Evolutionary conservation across 2,797 vertebrate species (phyloP).

Genomic region (Characodon lateralis): DNA sequence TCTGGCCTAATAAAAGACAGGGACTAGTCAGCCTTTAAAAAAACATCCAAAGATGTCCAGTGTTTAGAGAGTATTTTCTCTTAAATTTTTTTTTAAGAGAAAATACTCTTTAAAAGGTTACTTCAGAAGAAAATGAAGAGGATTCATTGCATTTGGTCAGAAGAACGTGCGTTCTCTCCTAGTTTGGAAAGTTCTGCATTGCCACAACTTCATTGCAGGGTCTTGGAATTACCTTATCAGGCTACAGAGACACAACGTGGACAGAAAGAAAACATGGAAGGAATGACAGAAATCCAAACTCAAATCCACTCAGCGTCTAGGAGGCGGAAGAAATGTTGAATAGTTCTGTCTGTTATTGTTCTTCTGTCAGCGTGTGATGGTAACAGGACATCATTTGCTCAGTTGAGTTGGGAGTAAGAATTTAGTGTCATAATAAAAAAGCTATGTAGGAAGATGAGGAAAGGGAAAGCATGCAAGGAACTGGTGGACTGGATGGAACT

Average conservation of each 20-base stretch:
- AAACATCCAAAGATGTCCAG: not conserved
- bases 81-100: no score
- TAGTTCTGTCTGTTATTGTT: conserved; percentile 37
- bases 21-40: not conserved
- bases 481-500: not conserved
- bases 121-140: conserved; percentile 49
- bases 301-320: conserved; percentile 6
- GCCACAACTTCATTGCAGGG: conserved; percentile 2
- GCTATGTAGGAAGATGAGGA: not conserved
- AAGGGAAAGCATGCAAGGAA: not conserved
- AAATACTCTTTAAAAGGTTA: no score
- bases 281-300: conserved; percentile 48
- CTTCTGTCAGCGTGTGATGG: conserved; percentile 24
- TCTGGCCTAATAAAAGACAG: not conserved
- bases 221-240: conserved; percentile 52
- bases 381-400: conserved; percentile 55
- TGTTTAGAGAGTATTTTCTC: no score
- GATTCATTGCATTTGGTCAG: conserved; percentile 11
- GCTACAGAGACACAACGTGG: conserved; percentile 30
- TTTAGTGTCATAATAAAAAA: conserved; percentile 43
- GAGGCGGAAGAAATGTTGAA: conserved; percentile 3
- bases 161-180: conserved; percentile 43
- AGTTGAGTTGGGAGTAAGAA: conserved; percentile 13
- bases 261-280: conserved; percentile 29
- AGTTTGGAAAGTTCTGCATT: conserved; percentile 41